Percentiles rank a stretch among this genome's conserved stretches.
These are phyloP conservation scores for Cottus gobio DNA, from an alignment of 2,113 vertebrate genomes.

Conservation along the genomic window DNA sequence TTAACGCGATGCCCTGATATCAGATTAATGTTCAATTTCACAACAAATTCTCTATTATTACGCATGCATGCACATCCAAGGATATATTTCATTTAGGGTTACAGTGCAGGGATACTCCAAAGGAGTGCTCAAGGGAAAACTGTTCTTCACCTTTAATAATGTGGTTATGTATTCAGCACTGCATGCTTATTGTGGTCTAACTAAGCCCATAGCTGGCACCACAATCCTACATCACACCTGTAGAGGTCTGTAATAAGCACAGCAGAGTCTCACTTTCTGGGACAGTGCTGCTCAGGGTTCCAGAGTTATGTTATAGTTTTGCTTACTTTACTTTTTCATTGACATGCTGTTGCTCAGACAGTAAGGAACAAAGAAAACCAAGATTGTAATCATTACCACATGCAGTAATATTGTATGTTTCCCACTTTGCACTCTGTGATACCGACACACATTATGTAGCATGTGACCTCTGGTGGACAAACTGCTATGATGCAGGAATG, in stretches of 20 bases:
- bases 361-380: background rate
- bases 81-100: background rate
- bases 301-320: too few species aligned
- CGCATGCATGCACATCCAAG: background rate
- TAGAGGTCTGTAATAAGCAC: conserved; percentile 12
- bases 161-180: conserved; percentile 48
- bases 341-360: background rate
- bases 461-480: conserved; percentile 50
- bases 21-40: background rate
- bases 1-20: background rate
- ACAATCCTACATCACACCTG: conserved; percentile 41
- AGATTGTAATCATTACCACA: conserved; percentile 5
- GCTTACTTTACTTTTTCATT: background rate
- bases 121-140: background rate
- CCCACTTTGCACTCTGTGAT: background rate
- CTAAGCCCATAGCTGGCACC: conserved; percentile 4
- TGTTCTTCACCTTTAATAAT: conserved; percentile 47
- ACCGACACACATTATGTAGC: background rate
- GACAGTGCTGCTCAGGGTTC: conserved; percentile 9
- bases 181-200: conserved; percentile 30
- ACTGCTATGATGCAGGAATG: background rate
- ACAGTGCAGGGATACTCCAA: background rate
- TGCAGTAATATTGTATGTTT: background rate
- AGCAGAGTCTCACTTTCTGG: background rate
- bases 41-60: background rate